Percentiles rank a stretch among this genome's conserved stretches.
Evolutionary conservation across 2,113 vertebrate species (phyloP).

Genomic region (Casuarius casuarius): DNA sequence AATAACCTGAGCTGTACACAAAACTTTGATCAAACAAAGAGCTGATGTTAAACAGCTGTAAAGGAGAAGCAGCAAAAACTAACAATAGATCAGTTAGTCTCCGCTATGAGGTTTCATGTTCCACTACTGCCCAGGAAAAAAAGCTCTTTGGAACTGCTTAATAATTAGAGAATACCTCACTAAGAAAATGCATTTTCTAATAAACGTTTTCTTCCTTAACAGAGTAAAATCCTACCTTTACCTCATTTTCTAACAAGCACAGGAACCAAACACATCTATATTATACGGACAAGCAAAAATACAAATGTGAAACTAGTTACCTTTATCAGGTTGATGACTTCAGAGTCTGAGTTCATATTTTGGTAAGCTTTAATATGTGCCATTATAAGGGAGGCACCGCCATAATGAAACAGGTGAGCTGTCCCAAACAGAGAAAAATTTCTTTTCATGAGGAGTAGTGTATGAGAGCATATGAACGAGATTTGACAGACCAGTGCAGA

Average conservation of each 20-base stretch:
- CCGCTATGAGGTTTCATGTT: background rate
- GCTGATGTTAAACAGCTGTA: background rate
- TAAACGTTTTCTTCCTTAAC: background rate
- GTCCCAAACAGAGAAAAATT: rapidly evolving
- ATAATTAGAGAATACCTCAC: background rate
- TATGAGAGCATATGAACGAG: rapidly evolving
- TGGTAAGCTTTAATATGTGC: no score
- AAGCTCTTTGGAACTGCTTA: background rate
- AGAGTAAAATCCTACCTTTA: background rate
- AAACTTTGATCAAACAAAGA: constrained; percentile 35
- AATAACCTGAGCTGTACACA: background rate
- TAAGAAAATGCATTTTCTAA: background rate
- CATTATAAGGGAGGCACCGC: background rate
- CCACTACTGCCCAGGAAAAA: background rate
- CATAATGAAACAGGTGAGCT: rapidly evolving
- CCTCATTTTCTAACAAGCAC: background rate
- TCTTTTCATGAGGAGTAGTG: rapidly evolving
- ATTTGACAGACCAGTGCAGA: background rate
- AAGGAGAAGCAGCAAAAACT: background rate
- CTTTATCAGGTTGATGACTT: background rate
- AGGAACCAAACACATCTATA: background rate
- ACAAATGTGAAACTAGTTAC: no score
- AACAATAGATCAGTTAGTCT: background rate
- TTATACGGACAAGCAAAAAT: background rate
- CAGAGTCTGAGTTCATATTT: background rate